Base-by-base conservation (phyloP, 2,113 vertebrate species). In the Tilapia sparmanii region DNA sequence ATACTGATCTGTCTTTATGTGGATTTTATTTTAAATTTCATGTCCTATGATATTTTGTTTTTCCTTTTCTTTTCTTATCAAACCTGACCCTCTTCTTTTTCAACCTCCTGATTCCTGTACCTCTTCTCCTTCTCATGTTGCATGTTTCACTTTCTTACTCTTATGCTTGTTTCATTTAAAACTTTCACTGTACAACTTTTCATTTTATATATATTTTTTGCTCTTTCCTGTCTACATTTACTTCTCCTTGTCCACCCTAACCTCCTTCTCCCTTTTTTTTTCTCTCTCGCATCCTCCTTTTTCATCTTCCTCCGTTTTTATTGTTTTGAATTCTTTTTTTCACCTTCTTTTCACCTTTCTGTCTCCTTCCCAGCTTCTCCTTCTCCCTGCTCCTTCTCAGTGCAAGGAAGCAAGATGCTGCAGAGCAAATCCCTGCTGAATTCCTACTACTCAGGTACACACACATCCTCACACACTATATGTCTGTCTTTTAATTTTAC, bases 371-470 rank as follows among this genome's bases (percentile, higher is more conserved):
- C 95, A 97, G 97, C 96, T 87, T 96, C 96, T 90, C 96, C 97
- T 88, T 98, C 97, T 94, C 95, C 96, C 90, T 97, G 96, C 95
- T 97, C 97, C 93, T 98, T 98, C 96, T 98, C 97, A 91, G 95
- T 97, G 94, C 97, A 98, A 96, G 97, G 96, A 96, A 97, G 95
- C 94, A 98, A 98, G 96, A 97, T 96, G 68, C 96, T 98, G 95
- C 96, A 97, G 95, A 98, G 97, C 94, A 98, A 97, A 96, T 97
- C 95, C 86, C 96, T 97, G 87, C 95, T 98, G 95, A 97, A 97
- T 96, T 97, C 97, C 92, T 98, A 95, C 95, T 97, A 97, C 93
- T 97, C 95, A 95, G 97, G 97, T 97, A 95, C 91, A 89, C 57
- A 85, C 79, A 84, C 45, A 40, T 10, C 31, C 24, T 57, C 82